phyloP scores from a whole-genome alignment of 1,140 invertebrate species.

The Trinorchestia longiramus region DNA sequence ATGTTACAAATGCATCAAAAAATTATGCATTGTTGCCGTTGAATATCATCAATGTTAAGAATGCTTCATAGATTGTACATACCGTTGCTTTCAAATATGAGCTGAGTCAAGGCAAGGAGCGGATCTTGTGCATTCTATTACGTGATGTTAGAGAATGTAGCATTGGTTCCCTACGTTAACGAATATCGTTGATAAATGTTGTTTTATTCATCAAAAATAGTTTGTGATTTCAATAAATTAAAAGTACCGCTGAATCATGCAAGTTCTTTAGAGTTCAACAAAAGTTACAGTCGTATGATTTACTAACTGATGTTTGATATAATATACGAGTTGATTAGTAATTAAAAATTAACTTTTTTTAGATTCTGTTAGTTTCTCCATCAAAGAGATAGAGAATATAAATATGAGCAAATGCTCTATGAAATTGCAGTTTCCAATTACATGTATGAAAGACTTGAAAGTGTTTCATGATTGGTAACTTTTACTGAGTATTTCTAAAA shows the following conservation, averaged over 20 bases:
- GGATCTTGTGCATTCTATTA: neutral
- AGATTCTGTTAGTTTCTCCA: no score
- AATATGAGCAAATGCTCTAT: no score
- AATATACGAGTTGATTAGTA: no score
- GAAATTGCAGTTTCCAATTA: no score
- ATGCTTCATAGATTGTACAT: neutral
- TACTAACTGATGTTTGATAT: neutral
- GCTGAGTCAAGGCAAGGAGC: no score
- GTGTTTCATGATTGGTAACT: no score
- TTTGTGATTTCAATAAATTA: neutral
- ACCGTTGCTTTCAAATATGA: no score
- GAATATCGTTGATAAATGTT: neutral
- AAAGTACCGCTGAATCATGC: neutral
- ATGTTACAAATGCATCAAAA: neutral
- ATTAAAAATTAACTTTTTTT: no score
- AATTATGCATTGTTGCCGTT: neutral
- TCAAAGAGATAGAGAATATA: no score
- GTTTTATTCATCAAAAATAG: neutral
- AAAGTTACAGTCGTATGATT: neutral
- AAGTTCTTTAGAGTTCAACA: neutral
- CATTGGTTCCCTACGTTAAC: neutral
- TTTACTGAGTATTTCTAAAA: neutral
- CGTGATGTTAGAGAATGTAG: neutral
- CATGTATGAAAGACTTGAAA: no score
- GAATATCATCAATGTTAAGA: neutral